Evolutionary conservation across 2,888 invertebrate species (phyloP).

Genomic region (Tetrapedia diversipes): DNA sequence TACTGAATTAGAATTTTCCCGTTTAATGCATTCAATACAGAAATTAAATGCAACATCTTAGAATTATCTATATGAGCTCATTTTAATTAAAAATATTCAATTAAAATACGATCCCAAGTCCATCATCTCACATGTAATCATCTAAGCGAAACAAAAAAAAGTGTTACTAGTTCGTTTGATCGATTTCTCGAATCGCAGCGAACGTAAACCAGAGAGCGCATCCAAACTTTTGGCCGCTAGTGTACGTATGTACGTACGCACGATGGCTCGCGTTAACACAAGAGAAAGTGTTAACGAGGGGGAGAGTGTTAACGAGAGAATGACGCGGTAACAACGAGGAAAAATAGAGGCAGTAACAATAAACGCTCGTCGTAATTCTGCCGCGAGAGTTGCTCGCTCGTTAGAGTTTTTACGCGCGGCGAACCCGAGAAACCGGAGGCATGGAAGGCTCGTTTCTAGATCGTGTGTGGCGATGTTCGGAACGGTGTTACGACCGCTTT

Average conservation of each 20-base stretch:
- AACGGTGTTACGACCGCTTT: neutral
- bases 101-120: too few species aligned
- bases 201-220: too few species aligned
- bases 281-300: slow-evolving; percentile 43
- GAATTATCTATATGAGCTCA: too few species aligned
- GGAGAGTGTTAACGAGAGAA: slow-evolving; percentile 48
- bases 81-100: too few species aligned
- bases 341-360: slow-evolving; percentile 50
- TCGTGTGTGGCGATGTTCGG: slow-evolving; percentile 16
- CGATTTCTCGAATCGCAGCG: too few species aligned
- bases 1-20: too few species aligned
- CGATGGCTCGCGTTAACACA: slow-evolving; percentile 42
- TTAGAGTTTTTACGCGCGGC: slow-evolving; percentile 39
- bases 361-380: slow-evolving; percentile 45
- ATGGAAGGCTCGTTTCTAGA: slow-evolving; percentile 14
- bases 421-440: slow-evolving; percentile 29
- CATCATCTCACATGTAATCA: too few species aligned
- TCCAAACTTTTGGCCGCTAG: too few species aligned
- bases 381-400: slow-evolving; percentile 32
- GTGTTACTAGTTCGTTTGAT: too few species aligned
- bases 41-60: too few species aligned
- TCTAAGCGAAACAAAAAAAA: too few species aligned
- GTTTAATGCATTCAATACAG: too few species aligned
- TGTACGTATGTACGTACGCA: neutral
- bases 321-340: slow-evolving; percentile 37